Conservation (phyloP, 2,888 invertebrate species). For the Nephrotoma guestfalica region DNA sequence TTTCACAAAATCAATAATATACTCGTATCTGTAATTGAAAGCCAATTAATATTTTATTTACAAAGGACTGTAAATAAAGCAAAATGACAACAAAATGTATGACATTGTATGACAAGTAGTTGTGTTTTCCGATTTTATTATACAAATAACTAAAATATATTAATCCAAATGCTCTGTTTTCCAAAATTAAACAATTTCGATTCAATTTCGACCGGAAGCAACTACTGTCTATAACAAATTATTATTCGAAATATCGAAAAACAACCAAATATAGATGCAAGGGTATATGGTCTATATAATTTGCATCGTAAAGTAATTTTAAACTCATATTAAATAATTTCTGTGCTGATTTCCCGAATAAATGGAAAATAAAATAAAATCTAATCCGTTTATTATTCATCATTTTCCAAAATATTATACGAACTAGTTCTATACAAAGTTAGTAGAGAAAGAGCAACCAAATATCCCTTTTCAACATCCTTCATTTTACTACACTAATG, state of each 20-base stretch:
- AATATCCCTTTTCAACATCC: not conserved
- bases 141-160: no score
- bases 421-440: not conserved
- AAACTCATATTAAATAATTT: not conserved
- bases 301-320: not conserved
- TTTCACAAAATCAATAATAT: no score
- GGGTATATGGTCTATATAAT: not conserved
- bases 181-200: not conserved
- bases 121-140: no score
- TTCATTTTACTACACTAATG: not conserved
- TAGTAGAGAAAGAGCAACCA: not conserved
- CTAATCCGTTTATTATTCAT: not conserved
- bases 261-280: not conserved
- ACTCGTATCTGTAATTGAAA: no score
- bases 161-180: not conserved
- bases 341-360: not conserved
- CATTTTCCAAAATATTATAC: not conserved
- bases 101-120: no score
- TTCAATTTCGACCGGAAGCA: not conserved
- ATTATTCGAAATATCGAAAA: not conserved
- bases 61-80: no score
- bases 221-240: not conserved
- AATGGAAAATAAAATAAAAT: not conserved
- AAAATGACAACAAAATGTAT: no score
- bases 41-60: no score